Percentiles rank a stretch among this genome's conserved stretches.
Evolutionary conservation across 2,797 vertebrate genomes (phyloP).

Genomic region (Tragelaphus oryx): DNA sequence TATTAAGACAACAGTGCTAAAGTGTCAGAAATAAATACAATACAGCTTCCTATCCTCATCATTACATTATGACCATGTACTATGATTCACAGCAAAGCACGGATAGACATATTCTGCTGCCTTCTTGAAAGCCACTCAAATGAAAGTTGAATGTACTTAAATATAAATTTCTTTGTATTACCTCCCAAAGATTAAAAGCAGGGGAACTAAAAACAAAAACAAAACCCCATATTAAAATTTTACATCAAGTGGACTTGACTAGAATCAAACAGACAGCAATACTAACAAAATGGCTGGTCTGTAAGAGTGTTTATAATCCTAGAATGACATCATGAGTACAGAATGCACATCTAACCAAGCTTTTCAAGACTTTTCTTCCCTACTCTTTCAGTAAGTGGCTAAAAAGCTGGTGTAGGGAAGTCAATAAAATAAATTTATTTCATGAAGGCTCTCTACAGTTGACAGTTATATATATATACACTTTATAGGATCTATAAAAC

Average conservation of each 20-base stretch:
- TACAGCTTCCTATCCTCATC: background rate
- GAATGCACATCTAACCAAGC: background rate
- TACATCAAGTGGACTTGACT: background rate
- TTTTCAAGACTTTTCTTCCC: background rate
- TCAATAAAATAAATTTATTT: constrained; percentile 14
- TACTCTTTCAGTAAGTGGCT: background rate
- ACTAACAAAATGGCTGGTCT: constrained; percentile 14
- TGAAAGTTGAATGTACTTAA: background rate
- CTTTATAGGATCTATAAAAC: background rate
- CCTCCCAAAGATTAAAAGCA: constrained; percentile 14
- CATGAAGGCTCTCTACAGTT: background rate
- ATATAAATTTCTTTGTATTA: background rate
- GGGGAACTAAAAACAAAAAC: background rate
- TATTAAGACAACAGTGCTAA: background rate
- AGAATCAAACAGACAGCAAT: background rate
- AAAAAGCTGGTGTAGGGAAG: background rate
- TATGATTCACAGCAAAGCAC: background rate
- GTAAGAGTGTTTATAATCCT: background rate
- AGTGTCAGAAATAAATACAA: background rate
- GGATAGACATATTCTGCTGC: background rate
- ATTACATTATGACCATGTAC: background rate
- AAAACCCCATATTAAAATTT: background rate
- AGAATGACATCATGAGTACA: background rate
- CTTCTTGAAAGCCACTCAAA: background rate
- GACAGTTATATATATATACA: background rate